Base-by-base conservation (phyloP, 2,113 vertebrate species). In the Oryzias woworae region DNA sequence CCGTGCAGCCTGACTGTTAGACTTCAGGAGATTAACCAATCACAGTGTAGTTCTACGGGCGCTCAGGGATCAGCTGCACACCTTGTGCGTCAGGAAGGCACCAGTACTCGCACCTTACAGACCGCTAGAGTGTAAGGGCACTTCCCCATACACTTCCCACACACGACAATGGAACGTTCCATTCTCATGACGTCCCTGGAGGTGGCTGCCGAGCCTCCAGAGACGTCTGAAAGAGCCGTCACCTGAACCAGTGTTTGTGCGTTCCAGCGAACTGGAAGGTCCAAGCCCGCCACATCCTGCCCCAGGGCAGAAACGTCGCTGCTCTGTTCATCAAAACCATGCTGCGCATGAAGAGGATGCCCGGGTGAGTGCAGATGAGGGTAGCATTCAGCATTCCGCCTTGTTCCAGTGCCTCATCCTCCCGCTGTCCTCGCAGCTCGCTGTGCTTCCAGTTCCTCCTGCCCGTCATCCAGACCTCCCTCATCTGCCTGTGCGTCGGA, bases 361-460 rank as follows among this genome's bases (percentile, higher is more conserved):
- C 91, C 0, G 91, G 90, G 91, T 92, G 64, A 0, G 82, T 42
- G 28, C 0, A n/a, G 28, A 31, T 16, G 4, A 8, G 7, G 7
- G 26, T 2, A 7, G 4, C 0, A 14, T 53, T 45, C 20, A 8
- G 53, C 15, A 1, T 0, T 20, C 13, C 4, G 14, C 13, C 5
- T 4, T 12, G 4, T 49, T 28, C 26, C 26, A 28, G 5, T 4
- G 26, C 7, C 26, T 36, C 36, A 36, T 36, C 45, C 45, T 45
- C 17, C 18, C 1, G 10, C n/a, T 4, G 1, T 46, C 22, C 23
- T 50, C 5, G 12, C 80, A 93, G 92, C 53, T 92, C 91, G 2
- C 36, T 93, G 73, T 92, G 89, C 77, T 93, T 93, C 84, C 92
- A 93, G 90, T 93, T 93, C 85, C 24, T 93, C 50, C 81, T 93